These are phyloP conservation scores for Riptortus pedestris DNA, from an alignment of 1,140 invertebrate species.

Conservation along the genomic window DNA sequence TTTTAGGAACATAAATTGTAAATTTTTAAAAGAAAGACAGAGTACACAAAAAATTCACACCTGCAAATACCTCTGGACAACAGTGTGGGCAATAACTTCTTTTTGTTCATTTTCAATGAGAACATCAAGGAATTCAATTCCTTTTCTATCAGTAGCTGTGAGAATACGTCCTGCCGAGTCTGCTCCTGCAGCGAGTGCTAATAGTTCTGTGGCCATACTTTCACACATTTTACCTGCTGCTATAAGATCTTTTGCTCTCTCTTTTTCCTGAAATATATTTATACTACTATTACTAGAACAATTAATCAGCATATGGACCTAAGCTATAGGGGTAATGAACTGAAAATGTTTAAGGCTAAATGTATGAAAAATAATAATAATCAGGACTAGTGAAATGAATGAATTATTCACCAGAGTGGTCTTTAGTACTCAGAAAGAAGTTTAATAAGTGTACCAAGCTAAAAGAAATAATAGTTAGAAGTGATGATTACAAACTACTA, in stretches of 20 bases:
- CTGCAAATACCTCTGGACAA: conserved; percentile 78
- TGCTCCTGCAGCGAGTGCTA: conserved; percentile 84
- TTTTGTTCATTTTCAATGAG: conserved; percentile 98
- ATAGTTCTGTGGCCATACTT: conserved; percentile 89
- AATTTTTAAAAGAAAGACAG: no score
- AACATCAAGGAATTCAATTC: conserved; percentile 91
- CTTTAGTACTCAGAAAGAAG: no score
- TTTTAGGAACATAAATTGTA: no score
- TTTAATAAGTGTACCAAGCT: no score
- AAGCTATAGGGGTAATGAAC: neutral
- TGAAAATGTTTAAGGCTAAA: neutral
- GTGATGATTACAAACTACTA: no score
- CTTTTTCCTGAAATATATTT: conserved; percentile 65
- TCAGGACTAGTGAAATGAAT: no score
- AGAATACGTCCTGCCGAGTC: conserved; percentile 86
- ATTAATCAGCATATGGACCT: no score
- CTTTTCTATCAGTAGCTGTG: conserved; percentile 80
- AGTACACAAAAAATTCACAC: no score
- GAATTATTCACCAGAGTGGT: no score
- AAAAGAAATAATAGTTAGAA: no score
- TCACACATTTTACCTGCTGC: conserved; percentile 92
- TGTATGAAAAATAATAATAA: no score
- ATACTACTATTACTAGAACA: neutral
- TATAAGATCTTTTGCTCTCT: conserved; percentile 89
- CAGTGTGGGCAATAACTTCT: conserved; percentile 84